Evolutionary conservation across 2,113 vertebrate species (phyloP), one percentile per base, ranked within the genome.

Genomic region (Oreochromis aureus): DNA sequence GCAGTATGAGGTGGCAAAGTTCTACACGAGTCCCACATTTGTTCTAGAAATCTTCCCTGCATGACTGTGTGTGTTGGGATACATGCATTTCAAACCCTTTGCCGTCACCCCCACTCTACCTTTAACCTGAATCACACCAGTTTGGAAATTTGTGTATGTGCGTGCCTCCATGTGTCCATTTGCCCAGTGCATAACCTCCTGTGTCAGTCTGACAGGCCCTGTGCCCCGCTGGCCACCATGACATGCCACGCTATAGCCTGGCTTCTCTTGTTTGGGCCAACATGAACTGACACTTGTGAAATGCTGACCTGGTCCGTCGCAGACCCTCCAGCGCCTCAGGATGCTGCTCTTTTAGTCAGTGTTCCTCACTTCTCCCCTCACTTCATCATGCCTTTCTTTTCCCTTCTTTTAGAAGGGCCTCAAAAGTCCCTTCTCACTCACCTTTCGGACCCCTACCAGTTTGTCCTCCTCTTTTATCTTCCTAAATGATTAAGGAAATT

Each of bases 271-370:
- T 80, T 89, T 91, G 94, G 91, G 88, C 91, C 89, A 82, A 95
- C 87, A 94, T 93, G 94, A 95, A 93, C 92, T 93, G 96, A 96
- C 94, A 95, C 88, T 84, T 91, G 81, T 93, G 91, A 95, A 96
- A 95, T 92, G 95, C 96, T 97, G 96, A 96, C 94, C 96, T 90
- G 87, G 94, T 93, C 27, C 22, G 59, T 94, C 89, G 86, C 86
- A 76, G 71, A 30, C 91, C 91, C 94, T 92, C 80, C 82, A 84
- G 94, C 91, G 54, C 85, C 91, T 91, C 56, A 87, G 94, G 93
- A 94, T 90, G 89, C 92, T 94, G 93, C 91, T 95, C 94, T 93
- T 95, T 95, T 95, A 88, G 90, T 89, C 82, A 85, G 86, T 79
- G 85, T 84, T 83, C 80, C 81, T 59, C 48, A 87, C 53, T 83